Evolutionary conservation across 2,797 vertebrate species (phyloP).

Genomic region (Cheirogaleus major): DNA sequence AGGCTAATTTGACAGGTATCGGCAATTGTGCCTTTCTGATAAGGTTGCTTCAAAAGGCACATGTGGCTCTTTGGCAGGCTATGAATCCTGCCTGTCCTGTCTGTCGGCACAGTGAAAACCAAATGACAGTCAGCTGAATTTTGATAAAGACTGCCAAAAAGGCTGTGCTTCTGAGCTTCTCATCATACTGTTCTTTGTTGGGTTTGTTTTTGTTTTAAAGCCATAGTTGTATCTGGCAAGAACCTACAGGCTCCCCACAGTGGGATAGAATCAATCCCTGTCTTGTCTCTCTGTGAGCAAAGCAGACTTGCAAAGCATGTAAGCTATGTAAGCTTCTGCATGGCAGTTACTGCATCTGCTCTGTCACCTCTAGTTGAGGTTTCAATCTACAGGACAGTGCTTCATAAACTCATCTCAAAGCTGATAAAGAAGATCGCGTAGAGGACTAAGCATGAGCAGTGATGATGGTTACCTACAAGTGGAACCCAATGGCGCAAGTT

Average conservation of each 20-base stretch:
- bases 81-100: not conserved
- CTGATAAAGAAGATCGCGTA: not conserved
- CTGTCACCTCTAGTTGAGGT: not conserved
- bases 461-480: not conserved
- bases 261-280: not conserved
- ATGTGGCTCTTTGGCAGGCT: not conserved
- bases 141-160: conserved; percentile 26
- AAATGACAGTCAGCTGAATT: conserved; percentile 73
- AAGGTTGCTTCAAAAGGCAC: conserved; percentile 74
- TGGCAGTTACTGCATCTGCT: not conserved
- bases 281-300: not conserved
- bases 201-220: conserved; percentile 26
- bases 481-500: not conserved
- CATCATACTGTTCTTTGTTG: not conserved
- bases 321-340: not conserved
- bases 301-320: not conserved
- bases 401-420: not conserved
- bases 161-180: not conserved
- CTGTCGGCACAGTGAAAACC: not conserved
- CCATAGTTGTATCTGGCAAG: not conserved
- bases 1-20: conserved; percentile 39
- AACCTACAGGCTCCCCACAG: not conserved
- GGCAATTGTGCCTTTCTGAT: conserved; percentile 5
- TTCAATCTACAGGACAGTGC: not conserved
- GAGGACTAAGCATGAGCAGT: not conserved